Evolutionary conservation across 53 echinoderm and acorn worm species (phyloP), one percentile per base, ranked within the genome.

Genomic region (Hippasteria phrygiana): DNA sequence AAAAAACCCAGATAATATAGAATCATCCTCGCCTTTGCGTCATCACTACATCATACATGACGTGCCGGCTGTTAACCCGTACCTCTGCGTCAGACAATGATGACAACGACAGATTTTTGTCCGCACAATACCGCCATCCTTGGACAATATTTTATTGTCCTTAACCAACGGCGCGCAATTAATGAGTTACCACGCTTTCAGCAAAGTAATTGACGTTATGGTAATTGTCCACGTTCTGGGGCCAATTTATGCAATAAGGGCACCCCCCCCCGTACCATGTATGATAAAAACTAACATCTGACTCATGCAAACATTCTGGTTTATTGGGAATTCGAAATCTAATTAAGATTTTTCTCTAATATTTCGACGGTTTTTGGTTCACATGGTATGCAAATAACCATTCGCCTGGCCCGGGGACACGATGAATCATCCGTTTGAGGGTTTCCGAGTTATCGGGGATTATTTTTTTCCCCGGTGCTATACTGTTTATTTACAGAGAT

Each of bases 371-470:
- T 29, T 80, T 82, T 82, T 82, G 33, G 33, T 41, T 42, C 11
- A 29, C 1, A 6, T 27, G 4, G 43, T 65, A 63, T 28, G 65
- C 17, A 64, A 66, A 64, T 63, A 7, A 66, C 7, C 12, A 24
- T 22, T n/a, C n/a, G n/a, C n/a, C n/a, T n/a, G n/a, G 82, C 82
- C 55, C 5, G 28, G 66, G 66, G 82, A 63, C 46, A 65, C 33
- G 82, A 43, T 82, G 82, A 82, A 39, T 82, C 82, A 82, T 39
- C 12, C 48, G 65, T 66, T 31, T 64, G 27, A 43, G 22, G 26
- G 43, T 73, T 10, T 71, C 41, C 24, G 55, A 55, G 51, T 75
- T 75, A n/a, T 16, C 46, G 27, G 12, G 34, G 53, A 48, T 51
- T 51, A 48, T 48, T 76, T 74, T 53, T 76, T 11, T n/a, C n/a